Base-by-base conservation (phyloP, 2,888 invertebrate species). In the Ectemnius lituratus region DNA sequence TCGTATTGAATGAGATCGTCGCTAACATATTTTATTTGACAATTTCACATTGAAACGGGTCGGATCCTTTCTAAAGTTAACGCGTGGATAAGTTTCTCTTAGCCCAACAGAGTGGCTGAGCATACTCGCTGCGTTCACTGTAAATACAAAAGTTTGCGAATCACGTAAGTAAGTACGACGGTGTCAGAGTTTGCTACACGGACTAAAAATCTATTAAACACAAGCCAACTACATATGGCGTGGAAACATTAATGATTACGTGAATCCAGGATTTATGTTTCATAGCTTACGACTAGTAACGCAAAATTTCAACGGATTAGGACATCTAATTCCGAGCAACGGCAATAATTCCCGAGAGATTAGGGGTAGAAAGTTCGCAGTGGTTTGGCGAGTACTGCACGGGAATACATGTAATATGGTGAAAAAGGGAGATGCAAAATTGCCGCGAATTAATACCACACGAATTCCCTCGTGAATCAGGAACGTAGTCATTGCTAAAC, bases 301-400 rank as follows among this genome's bases (percentile, higher is more conserved):
- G 52, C 37, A 37, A 52, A 52, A 52, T 52, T 52, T 52, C 52
- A 13, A 4, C 52, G 52, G 52, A n/a, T 52, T 52, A 52, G 16
- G 16, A 52, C 6, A 52, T 52, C 52, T 16, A 52, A 52, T 52
- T 52, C 52, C 52, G 16, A 5, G 14, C 16, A 52, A 52, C 37
- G 6, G 52, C 16, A 52, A 52, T 52, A 16, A 14, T 52, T 52
- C 52, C 5, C 13, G 5, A 2, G n/a, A 52, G 52, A 14, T 52
- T 52, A 52, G 4, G n/a, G n/a, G 4, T 14, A 52, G n/a, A 52
- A 52, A 52, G 52, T 52, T 52, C 1, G 6, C 52, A 5, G 52
- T 13, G 6, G 52, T 14, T 52, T 6, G 16, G 5, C n/a, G 52
- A 52, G 52, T 16, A 4, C 52, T 6, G 16, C 16, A 16, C 52